These are phyloP conservation scores for Hypomecis atomaria DNA, from an alignment of 2,888 invertebrate genomes.

Conservation along the genomic window DNA sequence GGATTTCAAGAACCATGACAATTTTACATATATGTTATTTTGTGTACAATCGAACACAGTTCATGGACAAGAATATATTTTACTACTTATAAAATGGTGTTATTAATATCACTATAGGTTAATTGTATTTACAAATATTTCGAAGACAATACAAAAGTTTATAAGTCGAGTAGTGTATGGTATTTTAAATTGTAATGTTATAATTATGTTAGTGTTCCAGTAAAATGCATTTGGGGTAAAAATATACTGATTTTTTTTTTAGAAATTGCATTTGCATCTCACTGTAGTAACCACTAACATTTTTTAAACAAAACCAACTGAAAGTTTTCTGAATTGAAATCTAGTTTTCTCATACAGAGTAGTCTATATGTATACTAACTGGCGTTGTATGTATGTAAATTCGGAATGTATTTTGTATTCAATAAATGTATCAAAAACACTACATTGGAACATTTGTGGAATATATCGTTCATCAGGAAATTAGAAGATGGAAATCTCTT, in stretches of 20 bases:
- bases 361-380: too few relatives aligned
- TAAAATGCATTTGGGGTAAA: too few relatives aligned
- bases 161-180: neutral
- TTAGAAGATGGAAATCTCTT: too few relatives aligned
- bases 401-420: conserved; percentile 11
- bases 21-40: neutral
- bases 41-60: conserved; percentile 22
- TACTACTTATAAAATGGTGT: conserved; percentile 41
- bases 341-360: too few relatives aligned
- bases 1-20: neutral
- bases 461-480: neutral
- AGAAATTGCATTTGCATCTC: too few relatives aligned
- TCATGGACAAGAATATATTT: conserved; percentile 22
- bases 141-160: conserved; percentile 17
- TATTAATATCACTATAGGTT: conserved; percentile 37
- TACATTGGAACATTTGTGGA: conserved; percentile 8
- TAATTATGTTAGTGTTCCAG: too few relatives aligned
- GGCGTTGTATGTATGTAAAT: neutral
- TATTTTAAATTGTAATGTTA: too few relatives aligned
- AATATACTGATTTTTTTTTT: too few relatives aligned
- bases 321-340: too few relatives aligned
- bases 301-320: too few relatives aligned
- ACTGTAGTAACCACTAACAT: too few relatives aligned
- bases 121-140: conserved; percentile 14
- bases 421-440: conserved; percentile 5